Evolutionary conservation across 2,888 invertebrate species (phyloP).

Genomic region (Athrips mouffetella): DNA sequence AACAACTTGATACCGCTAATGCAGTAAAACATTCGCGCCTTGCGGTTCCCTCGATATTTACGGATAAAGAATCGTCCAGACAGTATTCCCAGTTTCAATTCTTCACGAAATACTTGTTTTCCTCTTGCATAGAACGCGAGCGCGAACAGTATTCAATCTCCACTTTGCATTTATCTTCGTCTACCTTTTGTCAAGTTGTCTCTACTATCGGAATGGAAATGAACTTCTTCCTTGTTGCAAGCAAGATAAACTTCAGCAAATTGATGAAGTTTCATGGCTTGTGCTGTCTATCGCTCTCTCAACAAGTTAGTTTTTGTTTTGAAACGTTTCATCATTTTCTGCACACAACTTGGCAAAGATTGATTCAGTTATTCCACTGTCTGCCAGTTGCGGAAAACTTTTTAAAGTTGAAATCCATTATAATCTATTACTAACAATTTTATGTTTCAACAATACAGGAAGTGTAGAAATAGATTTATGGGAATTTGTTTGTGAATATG

Average conservation of each 20-base stretch:
- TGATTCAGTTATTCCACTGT: too few relatives aligned
- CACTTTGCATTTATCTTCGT: slow-evolving; percentile 6
- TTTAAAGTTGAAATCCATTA: too few relatives aligned
- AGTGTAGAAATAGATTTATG: too few relatives aligned
- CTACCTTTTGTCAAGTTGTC: slow-evolving; percentile 1
- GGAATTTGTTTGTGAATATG: too few relatives aligned
- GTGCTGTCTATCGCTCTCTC: neutral
- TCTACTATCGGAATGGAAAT: slow-evolving; percentile 2
- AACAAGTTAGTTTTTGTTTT: neutral
- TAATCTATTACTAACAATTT: too few relatives aligned
- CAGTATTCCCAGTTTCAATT: slow-evolving; percentile 11
- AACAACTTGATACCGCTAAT: slow-evolving; percentile 62
- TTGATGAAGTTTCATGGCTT: neutral
- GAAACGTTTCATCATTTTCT: too few relatives aligned
- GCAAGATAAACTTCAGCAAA: neutral
- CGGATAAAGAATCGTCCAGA: slow-evolving; percentile 6
- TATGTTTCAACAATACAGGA: too few relatives aligned
- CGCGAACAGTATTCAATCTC: slow-evolving; percentile 7
- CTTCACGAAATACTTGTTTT: too few relatives aligned
- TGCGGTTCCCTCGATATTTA: slow-evolving; percentile 36
- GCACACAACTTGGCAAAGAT: too few relatives aligned
- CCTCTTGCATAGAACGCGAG: neutral
- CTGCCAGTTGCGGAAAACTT: too few relatives aligned
- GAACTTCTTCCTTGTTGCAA: slow-evolving; percentile 7
- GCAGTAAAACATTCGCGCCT: slow-evolving; percentile 48